Percentiles rank a stretch among this genome's conserved stretches.
Conservation (phyloP, 2,113 vertebrate genomes). For the Hippolais icterina region DNA sequence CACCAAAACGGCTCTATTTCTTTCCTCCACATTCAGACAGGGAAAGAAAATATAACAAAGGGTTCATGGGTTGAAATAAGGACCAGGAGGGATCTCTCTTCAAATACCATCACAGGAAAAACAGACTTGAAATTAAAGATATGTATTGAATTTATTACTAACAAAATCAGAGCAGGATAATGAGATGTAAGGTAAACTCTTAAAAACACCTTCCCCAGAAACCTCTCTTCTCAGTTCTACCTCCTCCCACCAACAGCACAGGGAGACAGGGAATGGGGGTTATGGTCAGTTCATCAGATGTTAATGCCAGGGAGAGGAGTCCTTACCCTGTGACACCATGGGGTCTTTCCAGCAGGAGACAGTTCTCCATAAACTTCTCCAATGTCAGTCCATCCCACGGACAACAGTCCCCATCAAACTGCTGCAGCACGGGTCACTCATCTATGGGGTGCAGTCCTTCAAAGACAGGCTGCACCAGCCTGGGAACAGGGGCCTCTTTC, state of each 20-base stretch:
- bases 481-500: too few species aligned
- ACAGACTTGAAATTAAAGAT: neutral
- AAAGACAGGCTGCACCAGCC: neutral
- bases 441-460: neutral
- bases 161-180: neutral
- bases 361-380: fast-evolving
- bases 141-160: neutral
- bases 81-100: neutral
- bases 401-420: neutral
- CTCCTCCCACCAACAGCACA: fast-evolving
- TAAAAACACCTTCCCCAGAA: neutral
- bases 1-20: neutral
- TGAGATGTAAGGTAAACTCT: neutral
- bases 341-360: neutral
- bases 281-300: too few species aligned
- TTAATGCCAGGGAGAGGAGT: neutral
- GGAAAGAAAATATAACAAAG: neutral
- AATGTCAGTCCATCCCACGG: fast-evolving
- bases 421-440: fast-evolving
- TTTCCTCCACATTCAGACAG: neutral
- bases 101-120: neutral
- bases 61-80: neutral
- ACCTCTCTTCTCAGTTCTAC: neutral
- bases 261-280: neutral
- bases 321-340: fast-evolving